Evolutionary conservation across 1,140 invertebrate genomes (phyloP).

Genomic region (Cylas formicarius): DNA sequence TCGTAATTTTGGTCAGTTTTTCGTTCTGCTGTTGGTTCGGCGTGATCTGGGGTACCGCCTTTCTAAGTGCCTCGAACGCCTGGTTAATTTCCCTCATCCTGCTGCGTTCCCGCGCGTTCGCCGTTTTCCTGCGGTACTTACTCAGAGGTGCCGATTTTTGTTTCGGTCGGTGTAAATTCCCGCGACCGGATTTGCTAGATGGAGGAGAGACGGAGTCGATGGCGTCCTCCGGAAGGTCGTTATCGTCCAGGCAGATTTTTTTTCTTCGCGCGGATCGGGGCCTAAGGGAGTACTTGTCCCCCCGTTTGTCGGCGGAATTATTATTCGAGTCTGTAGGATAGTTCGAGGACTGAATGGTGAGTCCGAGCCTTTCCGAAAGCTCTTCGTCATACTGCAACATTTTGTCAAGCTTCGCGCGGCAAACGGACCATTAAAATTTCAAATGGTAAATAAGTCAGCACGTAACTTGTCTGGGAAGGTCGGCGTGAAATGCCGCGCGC

Average conservation of each 20-base stretch:
- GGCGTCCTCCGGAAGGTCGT: slow-evolving; percentile 16
- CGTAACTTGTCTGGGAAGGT: too few species aligned
- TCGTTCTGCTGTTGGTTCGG: slow-evolving; percentile 50
- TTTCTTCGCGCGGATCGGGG: slow-evolving; percentile 30
- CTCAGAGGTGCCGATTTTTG: slow-evolving; percentile 72
- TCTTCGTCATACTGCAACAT: slow-evolving; percentile 35
- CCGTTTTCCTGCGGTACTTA: slow-evolving; percentile 83
- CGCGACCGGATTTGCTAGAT: slow-evolving; percentile 4
- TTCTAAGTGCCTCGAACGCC: slow-evolving; percentile 73
- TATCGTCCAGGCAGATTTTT: slow-evolving; percentile 20
- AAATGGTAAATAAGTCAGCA: neutral
- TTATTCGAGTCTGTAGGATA: slow-evolving; percentile 28
- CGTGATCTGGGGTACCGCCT: slow-evolving; percentile 59
- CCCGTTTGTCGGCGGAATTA: slow-evolving; percentile 23
- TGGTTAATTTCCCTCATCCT: slow-evolving; percentile 84
- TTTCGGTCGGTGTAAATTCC: slow-evolving; percentile 45
- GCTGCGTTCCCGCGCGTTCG: slow-evolving; percentile 77
- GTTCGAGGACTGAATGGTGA: slow-evolving; percentile 24
- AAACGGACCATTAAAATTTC: neutral
- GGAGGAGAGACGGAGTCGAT: slow-evolving; percentile 4
- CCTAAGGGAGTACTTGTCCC: slow-evolving; percentile 38
- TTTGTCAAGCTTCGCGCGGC: neutral
- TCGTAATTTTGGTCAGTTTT: slow-evolving; percentile 84
- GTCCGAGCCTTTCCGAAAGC: slow-evolving; percentile 33
- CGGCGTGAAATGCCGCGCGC: neutral